A percentile compares a stretch with the other conserved stretches of the same genome.
Evolutionary conservation across 2,797 vertebrate species (phyloP).

Genomic region (Fringilla coelebs): DNA sequence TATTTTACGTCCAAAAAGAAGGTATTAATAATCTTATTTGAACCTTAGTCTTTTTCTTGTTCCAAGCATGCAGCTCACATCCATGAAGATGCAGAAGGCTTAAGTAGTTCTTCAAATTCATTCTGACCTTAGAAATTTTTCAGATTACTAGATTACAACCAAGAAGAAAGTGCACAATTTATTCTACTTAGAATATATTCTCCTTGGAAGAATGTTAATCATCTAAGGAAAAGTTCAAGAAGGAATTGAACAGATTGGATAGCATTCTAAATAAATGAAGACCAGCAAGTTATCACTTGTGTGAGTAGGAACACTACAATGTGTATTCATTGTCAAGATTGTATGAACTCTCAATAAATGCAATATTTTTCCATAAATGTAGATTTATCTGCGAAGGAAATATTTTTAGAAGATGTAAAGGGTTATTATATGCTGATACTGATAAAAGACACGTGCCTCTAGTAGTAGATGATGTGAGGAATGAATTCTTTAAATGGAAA

Average conservation of each 20-base stretch:
- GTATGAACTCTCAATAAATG: not conserved
- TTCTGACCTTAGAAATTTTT: not conserved
- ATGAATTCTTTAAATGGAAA: not conserved
- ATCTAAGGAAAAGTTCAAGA: not conserved
- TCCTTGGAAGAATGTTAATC: not conserved
- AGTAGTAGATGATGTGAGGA: not conserved
- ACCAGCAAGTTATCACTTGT: not conserved
- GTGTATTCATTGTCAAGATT: not conserved
- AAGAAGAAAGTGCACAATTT: not conserved
- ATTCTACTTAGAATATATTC: not conserved
- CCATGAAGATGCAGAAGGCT: not conserved
- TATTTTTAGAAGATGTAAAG: not conserved
- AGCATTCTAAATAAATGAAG: not conserved
- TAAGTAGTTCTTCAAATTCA: not conserved
- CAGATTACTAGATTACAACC: not conserved
- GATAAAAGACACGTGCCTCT: not conserved
- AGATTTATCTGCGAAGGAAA: not conserved
- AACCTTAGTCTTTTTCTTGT: not conserved
- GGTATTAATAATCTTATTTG: not conserved
- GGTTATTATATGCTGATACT: not conserved
- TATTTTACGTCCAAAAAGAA: not conserved
- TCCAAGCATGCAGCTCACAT: not conserved
- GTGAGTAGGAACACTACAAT: not conserved
- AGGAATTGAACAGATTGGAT: not conserved
- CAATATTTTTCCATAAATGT: not conserved